phyloP scores from a whole-genome alignment of 2,888 invertebrate species.

The Monopis laevigella region DNA sequence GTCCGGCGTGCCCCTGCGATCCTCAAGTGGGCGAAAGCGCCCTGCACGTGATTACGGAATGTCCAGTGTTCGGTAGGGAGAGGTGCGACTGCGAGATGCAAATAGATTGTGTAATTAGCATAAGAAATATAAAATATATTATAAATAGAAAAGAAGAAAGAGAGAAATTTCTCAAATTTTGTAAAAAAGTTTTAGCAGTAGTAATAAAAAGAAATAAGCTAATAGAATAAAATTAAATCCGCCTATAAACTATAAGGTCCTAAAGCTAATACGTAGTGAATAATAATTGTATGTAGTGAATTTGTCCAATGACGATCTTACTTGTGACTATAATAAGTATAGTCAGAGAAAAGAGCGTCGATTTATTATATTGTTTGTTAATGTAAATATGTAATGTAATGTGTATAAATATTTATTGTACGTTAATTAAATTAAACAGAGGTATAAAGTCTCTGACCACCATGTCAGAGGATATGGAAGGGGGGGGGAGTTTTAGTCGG shows the following conservation, averaged over 20 bases:
- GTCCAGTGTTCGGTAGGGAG: background rate
- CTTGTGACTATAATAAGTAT: background rate
- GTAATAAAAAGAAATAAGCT: constrained; percentile 1
- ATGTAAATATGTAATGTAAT: no score
- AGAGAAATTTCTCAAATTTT: background rate
- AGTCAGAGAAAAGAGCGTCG: background rate
- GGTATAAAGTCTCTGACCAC: no score
- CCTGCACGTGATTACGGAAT: background rate
- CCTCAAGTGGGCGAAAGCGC: background rate
- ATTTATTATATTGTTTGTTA: background rate
- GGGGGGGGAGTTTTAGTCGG: no score
- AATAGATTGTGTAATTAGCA: background rate
- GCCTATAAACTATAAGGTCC: background rate
- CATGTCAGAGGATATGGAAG: no score
- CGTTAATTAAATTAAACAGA: no score
- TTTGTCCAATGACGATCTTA: background rate
- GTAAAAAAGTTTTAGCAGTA: background rate
- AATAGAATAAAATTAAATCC: background rate
- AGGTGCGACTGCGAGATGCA: background rate
- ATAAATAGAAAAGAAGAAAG: background rate
- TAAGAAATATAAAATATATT: background rate
- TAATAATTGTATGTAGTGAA: background rate
- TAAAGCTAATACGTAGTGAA: background rate
- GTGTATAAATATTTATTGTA: no score
- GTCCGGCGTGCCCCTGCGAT: background rate